Conservation (phyloP, 2,888 invertebrate genomes). For the Cybosia mesomella region DNA sequence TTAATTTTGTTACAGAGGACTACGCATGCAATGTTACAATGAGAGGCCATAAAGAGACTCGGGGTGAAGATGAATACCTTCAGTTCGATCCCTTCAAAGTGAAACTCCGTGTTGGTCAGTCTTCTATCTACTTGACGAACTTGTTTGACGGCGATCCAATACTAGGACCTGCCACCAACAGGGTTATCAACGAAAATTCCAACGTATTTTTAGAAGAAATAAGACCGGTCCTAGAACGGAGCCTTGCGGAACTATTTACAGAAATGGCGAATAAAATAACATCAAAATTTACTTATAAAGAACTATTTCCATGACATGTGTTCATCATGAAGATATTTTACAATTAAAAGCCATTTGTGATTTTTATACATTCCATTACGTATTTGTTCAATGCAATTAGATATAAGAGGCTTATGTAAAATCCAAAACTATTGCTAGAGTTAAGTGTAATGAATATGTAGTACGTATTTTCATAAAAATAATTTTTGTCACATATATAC, state of each 20-base stretch:
- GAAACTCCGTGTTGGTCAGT: slow-evolving; percentile 87
- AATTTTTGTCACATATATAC: neutral
- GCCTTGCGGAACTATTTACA: slow-evolving; percentile 89
- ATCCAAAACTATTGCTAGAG: slow-evolving; percentile 30
- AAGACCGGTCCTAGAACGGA: slow-evolving; percentile 88
- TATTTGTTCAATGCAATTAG: slow-evolving; percentile 20
- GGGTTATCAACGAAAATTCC: slow-evolving; percentile 90
- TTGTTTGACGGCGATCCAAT: slow-evolving; percentile 89
- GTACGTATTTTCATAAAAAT: neutral
- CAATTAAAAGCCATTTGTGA: slow-evolving; percentile 42
- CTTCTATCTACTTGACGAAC: slow-evolving; percentile 88
- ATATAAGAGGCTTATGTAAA: slow-evolving; percentile 31
- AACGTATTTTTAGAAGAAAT: slow-evolving; percentile 90
- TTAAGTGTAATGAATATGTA: slow-evolving; percentile 19
- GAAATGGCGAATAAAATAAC: slow-evolving; percentile 91
- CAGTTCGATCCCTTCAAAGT: slow-evolving; percentile 89
- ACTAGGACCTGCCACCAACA: slow-evolving; percentile 89
- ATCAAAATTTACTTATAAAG: slow-evolving; percentile 89
- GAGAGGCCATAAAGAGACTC: slow-evolving; percentile 87
- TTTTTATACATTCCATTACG: slow-evolving; percentile 28
- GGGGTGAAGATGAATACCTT: slow-evolving; percentile 87
- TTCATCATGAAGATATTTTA: slow-evolving; percentile 18
- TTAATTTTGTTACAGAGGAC: slow-evolving; percentile 83
- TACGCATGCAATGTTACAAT: slow-evolving; percentile 89
- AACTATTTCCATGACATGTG: slow-evolving; percentile 87